Evolutionary conservation across 2,888 invertebrate genomes (phyloP).

Genomic region (Leucozona laternaria): DNA sequence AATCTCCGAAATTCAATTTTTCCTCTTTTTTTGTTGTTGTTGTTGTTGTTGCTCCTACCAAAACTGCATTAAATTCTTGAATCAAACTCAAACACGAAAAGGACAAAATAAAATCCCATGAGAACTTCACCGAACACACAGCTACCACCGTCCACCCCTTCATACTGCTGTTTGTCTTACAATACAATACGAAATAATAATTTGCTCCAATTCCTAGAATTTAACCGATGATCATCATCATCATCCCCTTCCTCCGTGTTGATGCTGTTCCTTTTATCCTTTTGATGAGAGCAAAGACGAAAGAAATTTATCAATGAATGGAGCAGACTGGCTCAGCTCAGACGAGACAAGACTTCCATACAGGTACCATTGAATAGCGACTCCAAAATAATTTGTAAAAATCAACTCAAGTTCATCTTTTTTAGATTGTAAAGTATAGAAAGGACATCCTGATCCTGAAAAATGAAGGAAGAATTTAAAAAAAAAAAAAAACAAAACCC

Average conservation of each 20-base stretch:
- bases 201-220: conserved; percentile 74
- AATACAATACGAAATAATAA: conserved; percentile 31
- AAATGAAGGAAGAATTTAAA: conserved; percentile 1
- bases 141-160: background rate
- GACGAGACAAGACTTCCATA: conserved; percentile 9
- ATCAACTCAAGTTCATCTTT: conserved; percentile 26
- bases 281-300: conserved; percentile 5
- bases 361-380: conserved; percentile 32
- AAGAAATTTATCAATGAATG: conserved; percentile 37
- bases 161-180: background rate
- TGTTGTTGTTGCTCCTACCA: background rate
- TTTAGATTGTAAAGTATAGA: background rate
- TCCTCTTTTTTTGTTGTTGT: background rate
- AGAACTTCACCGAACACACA: conserved; percentile 40
- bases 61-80: conserved; percentile 44
- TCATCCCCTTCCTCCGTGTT: conserved; percentile 16
- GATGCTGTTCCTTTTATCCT: conserved; percentile 14
- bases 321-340: conserved; percentile 16
- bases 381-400: conserved; percentile 26
- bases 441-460: conserved; percentile 41
- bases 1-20: conserved; percentile 29
- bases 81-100: conserved; percentile 6
- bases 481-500: conserved; percentile 1
- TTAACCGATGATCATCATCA: conserved; percentile 45
- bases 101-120: conserved; percentile 47